Percentiles rank a stretch among this genome's conserved stretches.
These are phyloP conservation scores for Hylyphantes graminicola DNA, from an alignment of 1,140 invertebrate genomes.

Conservation along the genomic window DNA sequence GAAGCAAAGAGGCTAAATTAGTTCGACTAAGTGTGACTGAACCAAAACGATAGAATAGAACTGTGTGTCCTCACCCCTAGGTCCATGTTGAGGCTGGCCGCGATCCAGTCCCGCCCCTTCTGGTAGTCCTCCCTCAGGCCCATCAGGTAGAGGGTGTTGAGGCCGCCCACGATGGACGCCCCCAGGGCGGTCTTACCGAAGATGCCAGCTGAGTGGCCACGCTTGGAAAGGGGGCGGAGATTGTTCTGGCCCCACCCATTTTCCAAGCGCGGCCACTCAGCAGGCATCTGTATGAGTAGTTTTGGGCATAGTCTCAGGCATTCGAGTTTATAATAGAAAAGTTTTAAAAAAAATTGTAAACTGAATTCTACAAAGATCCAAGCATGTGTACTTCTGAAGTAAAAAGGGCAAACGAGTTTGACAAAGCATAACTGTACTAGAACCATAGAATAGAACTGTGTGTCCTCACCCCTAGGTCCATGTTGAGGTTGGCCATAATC, in stretches of 20 bases:
- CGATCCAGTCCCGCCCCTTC: slow-evolving; percentile 93
- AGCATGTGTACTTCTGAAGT: too few relatives aligned
- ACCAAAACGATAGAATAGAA: too few relatives aligned
- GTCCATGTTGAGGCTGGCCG: slow-evolving; percentile 83
- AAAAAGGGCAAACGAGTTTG: too few relatives aligned
- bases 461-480: slow-evolving; percentile 80
- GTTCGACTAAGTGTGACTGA: too few relatives aligned
- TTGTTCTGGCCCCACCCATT: slow-evolving; percentile 98
- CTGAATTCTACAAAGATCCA: too few relatives aligned
- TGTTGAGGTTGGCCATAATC: slow-evolving; percentile 88
- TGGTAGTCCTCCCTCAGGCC: slow-evolving; percentile 93
- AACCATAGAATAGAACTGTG: neutral
- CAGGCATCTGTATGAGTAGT: too few relatives aligned
- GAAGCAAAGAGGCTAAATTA: too few relatives aligned
- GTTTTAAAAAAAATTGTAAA: too few relatives aligned
- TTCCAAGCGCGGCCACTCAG: slow-evolving; percentile 88
- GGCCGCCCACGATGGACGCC: slow-evolving; percentile 94
- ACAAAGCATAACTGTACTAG: too few relatives aligned
- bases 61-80: slow-evolving; percentile 80
- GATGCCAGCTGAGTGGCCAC: slow-evolving; percentile 90
- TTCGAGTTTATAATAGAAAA: too few relatives aligned
- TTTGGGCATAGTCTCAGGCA: too few relatives aligned
- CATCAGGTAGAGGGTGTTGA: slow-evolving; percentile 98
- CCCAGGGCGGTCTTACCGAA: slow-evolving; percentile 84
- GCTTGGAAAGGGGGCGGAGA: slow-evolving; percentile 89